A percentile compares a stretch with the other conserved stretches of the same genome.
phyloP scores from a whole-genome alignment of 1,140 invertebrate genomes.

The Tribolium castaneum region DNA sequence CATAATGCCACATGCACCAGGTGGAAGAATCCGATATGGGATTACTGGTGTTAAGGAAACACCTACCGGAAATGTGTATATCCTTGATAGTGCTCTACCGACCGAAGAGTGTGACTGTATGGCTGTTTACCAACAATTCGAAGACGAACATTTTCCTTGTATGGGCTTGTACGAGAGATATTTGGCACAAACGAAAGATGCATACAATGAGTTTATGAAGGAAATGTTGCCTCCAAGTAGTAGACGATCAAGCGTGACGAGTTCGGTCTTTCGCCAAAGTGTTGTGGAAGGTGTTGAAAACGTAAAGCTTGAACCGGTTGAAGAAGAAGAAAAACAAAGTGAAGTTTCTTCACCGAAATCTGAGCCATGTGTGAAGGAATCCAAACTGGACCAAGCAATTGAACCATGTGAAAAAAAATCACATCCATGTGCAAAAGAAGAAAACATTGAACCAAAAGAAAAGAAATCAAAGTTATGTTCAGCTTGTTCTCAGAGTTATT shows the following conservation, averaged over 20 bases:
- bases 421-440: neutral
- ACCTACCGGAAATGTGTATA: constrained; percentile 56
- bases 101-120: constrained; percentile 54
- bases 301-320: neutral
- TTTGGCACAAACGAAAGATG: constrained; percentile 19
- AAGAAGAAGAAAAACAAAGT: constrained; percentile 12
- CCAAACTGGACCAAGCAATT: neutral
- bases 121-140: constrained; percentile 51
- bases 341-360: neutral
- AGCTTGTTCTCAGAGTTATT: neutral
- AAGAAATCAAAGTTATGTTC: neutral
- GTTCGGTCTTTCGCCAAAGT: neutral
- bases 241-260: neutral
- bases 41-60: constrained; percentile 56
- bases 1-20: constrained; percentile 51
- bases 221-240: constrained; percentile 31
- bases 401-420: neutral
- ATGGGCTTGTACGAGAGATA: constrained; percentile 49
- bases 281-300: neutral
- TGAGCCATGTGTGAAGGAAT: neutral
- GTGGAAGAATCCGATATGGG: constrained; percentile 52
- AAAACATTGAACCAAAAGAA: neutral
- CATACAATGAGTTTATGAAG: constrained; percentile 50
- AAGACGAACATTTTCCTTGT: constrained; percentile 51
- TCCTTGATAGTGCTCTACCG: constrained; percentile 48